Base-by-base conservation (phyloP, 2,888 invertebrate species). In the Andrena trimmerana region DNA sequence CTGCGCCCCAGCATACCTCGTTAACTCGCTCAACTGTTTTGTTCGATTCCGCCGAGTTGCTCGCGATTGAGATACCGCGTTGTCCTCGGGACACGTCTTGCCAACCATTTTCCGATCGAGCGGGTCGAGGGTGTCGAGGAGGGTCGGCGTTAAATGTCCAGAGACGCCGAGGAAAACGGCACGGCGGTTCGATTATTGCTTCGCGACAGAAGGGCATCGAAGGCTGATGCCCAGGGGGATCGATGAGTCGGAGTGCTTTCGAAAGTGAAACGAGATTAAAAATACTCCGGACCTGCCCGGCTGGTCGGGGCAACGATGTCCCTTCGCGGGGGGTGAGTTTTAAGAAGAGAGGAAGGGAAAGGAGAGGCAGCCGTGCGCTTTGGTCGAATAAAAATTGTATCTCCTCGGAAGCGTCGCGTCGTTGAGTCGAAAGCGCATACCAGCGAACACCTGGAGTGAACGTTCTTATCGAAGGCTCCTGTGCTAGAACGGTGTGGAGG, bases 241-340 rank as follows among this genome's bases (percentile, higher is more conserved):
- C 72, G 81, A 80, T 63, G 29, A 72, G 63, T 68, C 68, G 36
- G 29, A 33, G 70, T 50, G 78, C 71, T 77, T 70, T 27, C 60
- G 48, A 42, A 83, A 71, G 74, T 70, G 57, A 78, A 63, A 74
- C 74, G 74, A 78, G 78, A 84, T 84, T 84, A 83, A 84, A 84
- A 78, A 84, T 84, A 80, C 69, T 80, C 60, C n/a, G 29, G 69
- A 54, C 65, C 63, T 5, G 42, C 27, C 10, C 48, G 68, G 24
- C 42, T 50, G 27, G 31, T 16, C 52, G 6, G 10, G 31, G 10
- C 54, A 20, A 24, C 27, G 48, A 36, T 33, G 31, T 54, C 27
- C 24, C 16, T 29, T 67, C 73, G 16, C 48, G 52, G n/a, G 20
- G 54, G 24, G 48, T 0, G n/a, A 8, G 59, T 50, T 70, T 69